These are phyloP conservation scores for Cydia fagiglandana DNA, from an alignment of 1,140 invertebrate genomes.

Conservation along the genomic window DNA sequence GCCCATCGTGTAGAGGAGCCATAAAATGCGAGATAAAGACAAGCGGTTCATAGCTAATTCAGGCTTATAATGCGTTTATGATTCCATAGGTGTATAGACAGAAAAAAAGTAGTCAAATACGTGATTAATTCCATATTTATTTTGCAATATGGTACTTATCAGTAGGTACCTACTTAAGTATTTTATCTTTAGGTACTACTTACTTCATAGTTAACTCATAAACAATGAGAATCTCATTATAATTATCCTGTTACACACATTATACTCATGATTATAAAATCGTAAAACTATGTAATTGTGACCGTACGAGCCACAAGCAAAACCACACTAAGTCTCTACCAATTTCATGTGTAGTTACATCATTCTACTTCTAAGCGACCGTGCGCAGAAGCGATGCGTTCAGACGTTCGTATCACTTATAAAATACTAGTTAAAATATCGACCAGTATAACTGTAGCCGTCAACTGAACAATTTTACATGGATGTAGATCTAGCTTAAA, in stretches of 20 bases:
- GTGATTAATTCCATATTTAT: no score
- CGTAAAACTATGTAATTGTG: not conserved
- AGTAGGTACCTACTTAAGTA: not conserved
- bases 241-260: conserved; percentile 8
- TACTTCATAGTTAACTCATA: not conserved
- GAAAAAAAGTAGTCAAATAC: no score
- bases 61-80: no score
- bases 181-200: not conserved
- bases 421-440: not conserved
- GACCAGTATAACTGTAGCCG: not conserved
- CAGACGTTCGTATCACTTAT: not conserved
- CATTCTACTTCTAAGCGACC: not conserved
- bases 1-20: no score
- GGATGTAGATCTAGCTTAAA: not conserved
- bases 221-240: conserved; percentile 17
- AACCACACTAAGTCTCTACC: not conserved
- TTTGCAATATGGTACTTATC: no score
- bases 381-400: conserved; percentile 5
- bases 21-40: no score
- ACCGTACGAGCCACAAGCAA: not conserved
- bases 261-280: conserved; percentile 5
- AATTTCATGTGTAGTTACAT: not conserved
- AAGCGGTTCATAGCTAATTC: no score
- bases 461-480: not conserved
- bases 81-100: no score